phyloP scores from a whole-genome alignment of 2,797 vertebrate species.

The Alcedo quadribrachys region DNA sequence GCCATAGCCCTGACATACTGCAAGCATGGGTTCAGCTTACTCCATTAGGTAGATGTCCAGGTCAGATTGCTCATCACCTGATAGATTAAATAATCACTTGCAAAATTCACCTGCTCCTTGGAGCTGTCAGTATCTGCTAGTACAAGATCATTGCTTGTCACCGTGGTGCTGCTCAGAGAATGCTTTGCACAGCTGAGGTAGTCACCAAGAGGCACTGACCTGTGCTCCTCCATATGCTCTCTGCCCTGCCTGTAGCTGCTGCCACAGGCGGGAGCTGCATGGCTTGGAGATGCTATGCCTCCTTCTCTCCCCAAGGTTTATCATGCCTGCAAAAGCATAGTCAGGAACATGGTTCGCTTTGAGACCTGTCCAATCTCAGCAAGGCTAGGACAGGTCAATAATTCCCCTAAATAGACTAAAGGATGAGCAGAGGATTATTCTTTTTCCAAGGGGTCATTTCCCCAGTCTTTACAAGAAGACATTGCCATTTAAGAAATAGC shows the following conservation, averaged over 20 bases:
- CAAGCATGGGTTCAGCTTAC: neutral
- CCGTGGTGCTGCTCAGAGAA: neutral
- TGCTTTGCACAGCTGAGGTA: neutral
- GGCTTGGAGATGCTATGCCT: neutral
- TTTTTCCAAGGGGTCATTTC: neutral
- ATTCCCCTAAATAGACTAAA: neutral
- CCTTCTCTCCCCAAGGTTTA: neutral
- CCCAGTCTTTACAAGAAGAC: neutral
- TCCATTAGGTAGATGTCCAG: neutral
- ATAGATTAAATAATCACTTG: neutral
- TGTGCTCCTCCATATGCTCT: slow-evolving; percentile 1
- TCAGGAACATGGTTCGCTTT: neutral
- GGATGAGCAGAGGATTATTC: neutral
- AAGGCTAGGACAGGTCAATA: neutral
- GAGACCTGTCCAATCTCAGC: neutral
- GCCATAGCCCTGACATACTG: neutral
- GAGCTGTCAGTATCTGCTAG: neutral
- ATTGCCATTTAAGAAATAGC: neutral
- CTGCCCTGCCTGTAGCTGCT: neutral
- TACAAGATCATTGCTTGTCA: neutral
- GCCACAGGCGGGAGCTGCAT: neutral
- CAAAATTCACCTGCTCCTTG: neutral
- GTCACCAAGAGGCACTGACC: neutral
- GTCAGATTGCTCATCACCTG: neutral
- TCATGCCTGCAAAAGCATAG: neutral